phyloP scores from a whole-genome alignment of 2,888 invertebrate genomes.

The Nomada goodeniana region DNA sequence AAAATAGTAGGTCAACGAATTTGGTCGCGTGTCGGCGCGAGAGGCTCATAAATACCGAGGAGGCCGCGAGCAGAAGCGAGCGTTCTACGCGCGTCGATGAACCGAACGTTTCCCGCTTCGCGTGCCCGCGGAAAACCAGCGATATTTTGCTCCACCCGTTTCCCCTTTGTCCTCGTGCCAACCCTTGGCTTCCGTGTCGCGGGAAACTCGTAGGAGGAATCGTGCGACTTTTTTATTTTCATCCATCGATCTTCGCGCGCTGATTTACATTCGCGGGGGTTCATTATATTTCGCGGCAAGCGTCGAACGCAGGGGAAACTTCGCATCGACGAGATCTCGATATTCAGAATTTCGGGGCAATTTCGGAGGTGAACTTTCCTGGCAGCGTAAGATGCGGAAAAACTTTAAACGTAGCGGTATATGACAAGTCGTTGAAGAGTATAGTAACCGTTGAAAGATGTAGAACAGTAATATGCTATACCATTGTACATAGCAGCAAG shows the following conservation, averaged over 20 bases:
- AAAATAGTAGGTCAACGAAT: slow-evolving; percentile 64
- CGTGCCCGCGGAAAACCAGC: slow-evolving; percentile 9
- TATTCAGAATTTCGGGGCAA: too few species aligned
- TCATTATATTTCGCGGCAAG: neutral
- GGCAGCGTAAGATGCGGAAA: too few species aligned
- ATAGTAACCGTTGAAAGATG: neutral
- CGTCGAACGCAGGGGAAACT: too few species aligned
- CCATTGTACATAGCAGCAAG: neutral
- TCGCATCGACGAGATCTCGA: too few species aligned
- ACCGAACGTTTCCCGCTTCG: slow-evolving; percentile 30
- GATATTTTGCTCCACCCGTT: slow-evolving; percentile 20
- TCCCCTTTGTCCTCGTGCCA: slow-evolving; percentile 14
- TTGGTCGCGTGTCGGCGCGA: slow-evolving; percentile 52
- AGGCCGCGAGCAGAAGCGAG: slow-evolving; percentile 3
- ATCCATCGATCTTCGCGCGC: neutral
- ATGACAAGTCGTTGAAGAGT: too few species aligned
- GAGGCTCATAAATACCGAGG: slow-evolving; percentile 43
- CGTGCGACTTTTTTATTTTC: neutral
- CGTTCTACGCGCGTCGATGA: slow-evolving; percentile 28
- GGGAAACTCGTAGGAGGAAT: slow-evolving; percentile 4
- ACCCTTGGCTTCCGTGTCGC: slow-evolving; percentile 36
- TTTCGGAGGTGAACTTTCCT: too few species aligned
- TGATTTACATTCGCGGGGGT: neutral
- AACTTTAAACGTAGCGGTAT: too few species aligned
- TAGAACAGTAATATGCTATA: too few species aligned